phyloP scores from a whole-genome alignment of 2,797 vertebrate species.

The Microctenopoma steveboyesi region DNA sequence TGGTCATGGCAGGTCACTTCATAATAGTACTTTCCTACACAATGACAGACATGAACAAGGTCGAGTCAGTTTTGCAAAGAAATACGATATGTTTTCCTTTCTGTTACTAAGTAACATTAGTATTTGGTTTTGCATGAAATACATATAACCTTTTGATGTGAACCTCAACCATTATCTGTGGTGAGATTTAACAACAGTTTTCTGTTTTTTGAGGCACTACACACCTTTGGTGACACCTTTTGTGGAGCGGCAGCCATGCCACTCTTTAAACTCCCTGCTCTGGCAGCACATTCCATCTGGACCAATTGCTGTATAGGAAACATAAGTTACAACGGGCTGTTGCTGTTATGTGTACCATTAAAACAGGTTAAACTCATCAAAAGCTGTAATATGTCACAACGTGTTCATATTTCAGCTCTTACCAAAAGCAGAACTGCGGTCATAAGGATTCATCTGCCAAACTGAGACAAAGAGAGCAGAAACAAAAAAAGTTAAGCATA shows the following conservation, averaged over 20 bases:
- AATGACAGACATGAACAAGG: slow-evolving; percentile 8
- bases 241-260: slow-evolving; percentile 97
- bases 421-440: slow-evolving; percentile 96
- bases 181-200: too few relatives aligned
- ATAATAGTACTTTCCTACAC: slow-evolving; percentile 92
- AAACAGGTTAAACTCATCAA: background rate
- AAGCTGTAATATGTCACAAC: background rate
- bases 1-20: slow-evolving; percentile 96
- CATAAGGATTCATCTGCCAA: slow-evolving; percentile 99
- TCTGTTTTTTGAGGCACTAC: background rate
- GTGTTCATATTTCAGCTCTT: slow-evolving; percentile 64
- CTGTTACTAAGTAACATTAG: background rate
- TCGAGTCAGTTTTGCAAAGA: background rate
- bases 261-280: slow-evolving; percentile 98
- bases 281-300: slow-evolving; percentile 95
- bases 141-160: background rate
- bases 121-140: background rate
- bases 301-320: slow-evolving; percentile 88
- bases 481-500: slow-evolving; percentile 3
- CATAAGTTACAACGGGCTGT: background rate
- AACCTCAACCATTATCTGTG: background rate
- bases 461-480: slow-evolving; percentile 77
- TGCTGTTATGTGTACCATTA: background rate
- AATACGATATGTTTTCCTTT: background rate
- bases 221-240: slow-evolving; percentile 93